Evolutionary conservation across 1,140 invertebrate genomes (phyloP), one percentile per base, ranked within the genome.

Genomic region (Charaxes varanes): DNA sequence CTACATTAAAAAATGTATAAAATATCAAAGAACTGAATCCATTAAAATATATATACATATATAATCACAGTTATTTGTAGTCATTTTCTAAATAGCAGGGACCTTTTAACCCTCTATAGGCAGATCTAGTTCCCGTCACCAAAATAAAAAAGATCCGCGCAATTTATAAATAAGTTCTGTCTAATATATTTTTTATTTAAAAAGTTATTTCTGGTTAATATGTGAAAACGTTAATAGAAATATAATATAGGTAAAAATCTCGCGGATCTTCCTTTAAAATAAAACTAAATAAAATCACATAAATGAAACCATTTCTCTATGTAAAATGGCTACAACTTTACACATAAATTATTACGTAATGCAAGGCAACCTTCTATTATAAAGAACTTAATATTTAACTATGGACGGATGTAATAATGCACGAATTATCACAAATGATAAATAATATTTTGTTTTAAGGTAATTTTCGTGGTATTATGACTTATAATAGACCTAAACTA

Each of bases 361-460:
- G 58, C 41, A 70, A 70, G 66, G 66, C 63, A 60, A 70, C 63
- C 66, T 52, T 51, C 41, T 13, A 46, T 48, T 43, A 48, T 27
- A 36, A 43, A 47, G 47, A 47, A 56, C 41, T 51, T 52, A 61
- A 53, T 46, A 34, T 37, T 56, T 44, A 51, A 36, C 40, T 38
- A 60, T 55, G 64, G 68, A 78, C 62, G 64, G 66, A 60, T 56
- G 53, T 19, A 42, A 34, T 51, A 54, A 59, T 63, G 46, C 21
- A 62, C 49, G 41, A 55, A 65, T 63, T 77, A 78, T 78, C 71
- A 81, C 73, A 81, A 64, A 41, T 41, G 31, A 45, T 48, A 59
- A 41, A 24, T 24, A 47, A 49, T 41, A 44, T 32, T 36, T 36
- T 48, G 1, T 15, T 14, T 30, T 30, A 15, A 4, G 2, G 3